Base-by-base conservation (phyloP, 2,113 vertebrate genomes). In the Erpornis zantholeuca region DNA sequence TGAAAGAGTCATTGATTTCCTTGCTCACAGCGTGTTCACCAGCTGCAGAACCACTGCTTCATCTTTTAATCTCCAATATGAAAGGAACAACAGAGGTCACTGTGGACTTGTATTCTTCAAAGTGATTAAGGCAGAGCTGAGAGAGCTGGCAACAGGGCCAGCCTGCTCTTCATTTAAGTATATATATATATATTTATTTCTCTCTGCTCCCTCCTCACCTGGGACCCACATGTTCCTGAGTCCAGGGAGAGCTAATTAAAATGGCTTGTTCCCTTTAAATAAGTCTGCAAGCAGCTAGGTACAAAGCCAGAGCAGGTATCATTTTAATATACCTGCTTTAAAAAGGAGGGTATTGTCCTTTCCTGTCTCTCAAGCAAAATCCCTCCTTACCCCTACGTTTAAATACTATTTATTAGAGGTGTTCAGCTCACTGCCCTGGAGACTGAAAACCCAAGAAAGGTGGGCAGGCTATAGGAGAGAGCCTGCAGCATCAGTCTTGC, bases 51-150 rank as follows among this genome's bases (percentile, higher is more conserved):
- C 2, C 49, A 72, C 38, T 8, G n/a, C 60, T 60, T 86, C 75
- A 59, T 94, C 70, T 85, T 96, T 95, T 91, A 64, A 93, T 96
- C 95, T 96, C 40, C 79, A 71, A 11, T 72, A 63, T 91, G 88
- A 94, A 97, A 94, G 92, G 88, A 95, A 90, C 86, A 91, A 93
- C 90, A 88, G 94, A 97, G 94, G 94, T 96, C 94, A 87, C 97
- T 82, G 93, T 93, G 96, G 92, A 86, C 89, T 96, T 85, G 75
- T 22, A 11, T 68, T 88, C 82, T 94, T 94, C 82, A 88, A 89
- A 84, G 53, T 25, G 88, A 88, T 93, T 82, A 44, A 64, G 56
- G 61, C 65, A 92, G 63, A 79, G 88, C 87, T 66, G 66, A 45
- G 84, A 52, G 6, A 77, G 86, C 44, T 79, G 83, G 49, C 57